Evolutionary conservation across 1,140 invertebrate species (phyloP).

Genomic region (Drosophila santomea): DNA sequence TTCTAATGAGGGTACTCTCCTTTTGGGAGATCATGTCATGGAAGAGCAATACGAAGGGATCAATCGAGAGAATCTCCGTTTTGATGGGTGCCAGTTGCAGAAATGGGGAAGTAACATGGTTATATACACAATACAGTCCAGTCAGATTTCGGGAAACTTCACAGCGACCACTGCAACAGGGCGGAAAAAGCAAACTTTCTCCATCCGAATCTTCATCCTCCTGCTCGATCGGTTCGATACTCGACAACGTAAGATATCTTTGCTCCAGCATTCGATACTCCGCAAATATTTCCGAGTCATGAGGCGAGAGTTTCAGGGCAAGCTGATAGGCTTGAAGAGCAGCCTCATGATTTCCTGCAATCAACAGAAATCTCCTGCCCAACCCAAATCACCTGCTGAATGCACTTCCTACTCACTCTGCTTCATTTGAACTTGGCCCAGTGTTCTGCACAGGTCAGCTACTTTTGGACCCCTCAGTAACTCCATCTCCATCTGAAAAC

Average conservation of each 20-base stretch:
- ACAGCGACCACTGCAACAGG: conserved; percentile 33
- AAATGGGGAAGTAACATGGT: conserved; percentile 10
- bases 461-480: background rate
- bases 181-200: background rate
- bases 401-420: background rate
- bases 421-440: background rate
- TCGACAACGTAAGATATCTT: background rate
- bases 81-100: conserved; percentile 33
- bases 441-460: background rate
- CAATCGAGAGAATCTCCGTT: conserved; percentile 26
- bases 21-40: conserved; percentile 17
- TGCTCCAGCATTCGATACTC: background rate
- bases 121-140: conserved; percentile 30
- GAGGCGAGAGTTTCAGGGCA: background rate
- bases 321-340: conserved; percentile 8
- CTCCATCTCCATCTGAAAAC: background rate
- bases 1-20: background rate
- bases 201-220: fast-evolving
- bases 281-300: conserved; percentile 2
- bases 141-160: background rate
- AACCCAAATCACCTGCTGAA: background rate
- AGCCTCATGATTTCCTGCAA: background rate
- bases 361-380: background rate
- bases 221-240: background rate
- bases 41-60: conserved; percentile 20